A percentile compares a stretch with the other conserved stretches of the same genome.
phyloP scores from a whole-genome alignment of 2,888 invertebrate genomes.

The Ormyrus rosae region DNA sequence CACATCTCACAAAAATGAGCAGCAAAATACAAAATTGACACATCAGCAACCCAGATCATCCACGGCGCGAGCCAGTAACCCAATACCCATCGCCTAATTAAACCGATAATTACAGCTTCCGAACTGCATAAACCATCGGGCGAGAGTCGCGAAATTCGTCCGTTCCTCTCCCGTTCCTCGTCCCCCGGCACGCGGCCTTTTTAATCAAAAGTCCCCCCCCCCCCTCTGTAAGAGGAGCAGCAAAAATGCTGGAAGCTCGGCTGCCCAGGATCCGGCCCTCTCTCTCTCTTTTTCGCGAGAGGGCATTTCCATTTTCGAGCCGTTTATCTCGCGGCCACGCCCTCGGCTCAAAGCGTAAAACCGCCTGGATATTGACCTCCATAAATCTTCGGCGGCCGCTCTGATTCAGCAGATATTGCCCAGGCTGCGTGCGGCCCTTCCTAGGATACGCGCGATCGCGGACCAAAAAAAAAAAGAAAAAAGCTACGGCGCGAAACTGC shows the following conservation, averaged over 20 bases:
- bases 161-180: neutral
- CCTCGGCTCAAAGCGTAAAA: constrained; percentile 46
- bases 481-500: neutral
- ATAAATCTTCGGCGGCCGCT: constrained; percentile 43
- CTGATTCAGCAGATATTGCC: constrained; percentile 52
- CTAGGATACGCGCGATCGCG: neutral
- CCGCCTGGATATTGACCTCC: constrained; percentile 54
- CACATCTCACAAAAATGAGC: no score
- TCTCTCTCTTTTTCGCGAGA: neutral
- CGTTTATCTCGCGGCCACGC: constrained; percentile 51
- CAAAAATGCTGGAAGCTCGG: neutral
- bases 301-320: constrained; percentile 50
- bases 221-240: neutral
- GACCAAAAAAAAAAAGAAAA: neutral
- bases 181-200: neutral
- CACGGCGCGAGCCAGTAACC: neutral
- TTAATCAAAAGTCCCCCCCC: neutral
- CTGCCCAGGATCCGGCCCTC: neutral
- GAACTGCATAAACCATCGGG: neutral
- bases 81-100: neutral
- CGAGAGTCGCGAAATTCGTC: no score
- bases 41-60: neutral
- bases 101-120: constrained; percentile 33
- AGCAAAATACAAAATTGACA: no score
- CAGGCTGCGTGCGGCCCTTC: constrained; percentile 15